Evolutionary conservation across 2,797 vertebrate species (phyloP), one percentile per base, ranked within the genome.

Genomic region (Darevskia mixta): DNA sequence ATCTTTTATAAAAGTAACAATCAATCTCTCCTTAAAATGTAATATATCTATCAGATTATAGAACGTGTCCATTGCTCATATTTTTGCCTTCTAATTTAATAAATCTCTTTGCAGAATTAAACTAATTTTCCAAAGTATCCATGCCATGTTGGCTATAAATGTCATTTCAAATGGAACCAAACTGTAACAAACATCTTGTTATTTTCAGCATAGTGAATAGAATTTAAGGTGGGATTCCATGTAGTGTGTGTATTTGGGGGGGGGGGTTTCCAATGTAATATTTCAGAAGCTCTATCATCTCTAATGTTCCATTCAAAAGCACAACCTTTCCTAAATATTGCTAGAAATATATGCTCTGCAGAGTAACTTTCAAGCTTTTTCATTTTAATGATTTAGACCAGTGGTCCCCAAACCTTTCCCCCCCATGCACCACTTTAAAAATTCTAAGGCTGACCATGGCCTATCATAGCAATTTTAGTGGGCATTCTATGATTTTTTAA

Each of bases 101-200:
- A 64, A 90, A 89, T 79, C 41, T 71, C 41, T 67, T 87, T 75
- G 71, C 1, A 87, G 25, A 90, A 92, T 86, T 91, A 71, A 29
- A 84, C 10, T 66, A 92, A 82, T 67, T 1, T 80, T 43, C 35
- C 18, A 83, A 78, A 90, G 83, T 1, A 78, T 58, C 85, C 2
- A 45, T 2, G 41, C 0, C 79, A 25, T 27, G 17, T 85, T 80
- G 73, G 83, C 27, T 86, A 3, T 20, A 88, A 90, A 87, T 73
- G 41, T 0, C n/a, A 85, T n/a, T 45, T 90, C 35, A 55, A 85
- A 85, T 18, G 82, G 86, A 85, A 76, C 5, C 64, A 86, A 83
- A 88, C 72, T 3, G 41, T 0, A 2, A 81, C 77, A 86, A 18
- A 1, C 64, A 83, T 4, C 20, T 0, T 71, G 85, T 85, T 85